These are phyloP conservation scores for Pseudorhiza aurosa DNA, from an alignment of 30 jellyfish, hydroid and myxozoan genomes.

Conservation along the genomic window DNA sequence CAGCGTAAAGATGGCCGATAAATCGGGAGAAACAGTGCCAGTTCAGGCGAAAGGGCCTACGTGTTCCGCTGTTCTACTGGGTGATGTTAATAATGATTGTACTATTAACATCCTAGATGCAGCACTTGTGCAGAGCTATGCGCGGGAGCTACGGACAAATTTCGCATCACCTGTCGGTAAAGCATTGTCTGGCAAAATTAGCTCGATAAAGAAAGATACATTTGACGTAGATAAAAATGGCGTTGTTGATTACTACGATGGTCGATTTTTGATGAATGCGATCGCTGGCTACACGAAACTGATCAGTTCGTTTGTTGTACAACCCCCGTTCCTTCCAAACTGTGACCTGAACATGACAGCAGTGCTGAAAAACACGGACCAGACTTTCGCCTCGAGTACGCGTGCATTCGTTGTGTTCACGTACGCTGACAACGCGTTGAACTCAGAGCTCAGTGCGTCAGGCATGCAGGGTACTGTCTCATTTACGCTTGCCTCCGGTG, in stretches of 20 bases:
- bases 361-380: slow-evolving; percentile 17
- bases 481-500: slow-evolving; percentile 26
- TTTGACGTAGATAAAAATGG: slow-evolving; percentile 79
- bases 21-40: slow-evolving; percentile 56
- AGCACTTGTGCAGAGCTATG: slow-evolving; percentile 70
- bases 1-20: slow-evolving; percentile 51
- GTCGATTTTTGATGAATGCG: slow-evolving; percentile 17
- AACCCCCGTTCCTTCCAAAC: slow-evolving; percentile 51
- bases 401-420: slow-evolving; percentile 47
- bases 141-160: slow-evolving; percentile 44
- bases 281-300: slow-evolving; percentile 46
- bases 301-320: slow-evolving; percentile 28
- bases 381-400: slow-evolving; percentile 37
- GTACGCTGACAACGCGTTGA: slow-evolving; percentile 10
- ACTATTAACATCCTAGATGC: slow-evolving; percentile 68
- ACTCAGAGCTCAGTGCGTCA: slow-evolving; percentile 28
- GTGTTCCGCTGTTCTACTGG: slow-evolving; percentile 42
- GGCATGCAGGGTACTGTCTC: slow-evolving; percentile 42
- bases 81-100: slow-evolving; percentile 84
- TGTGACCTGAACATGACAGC: slow-evolving; percentile 58
- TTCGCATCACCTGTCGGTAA: slow-evolving; percentile 44
- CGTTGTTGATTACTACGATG: slow-evolving; percentile 59
- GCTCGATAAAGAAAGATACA: neutral
- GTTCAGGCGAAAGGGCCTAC: slow-evolving; percentile 35
- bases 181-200: slow-evolving; percentile 4